Evolutionary conservation across 2,888 invertebrate genomes (phyloP).

Genomic region (Volucella inanis): DNA sequence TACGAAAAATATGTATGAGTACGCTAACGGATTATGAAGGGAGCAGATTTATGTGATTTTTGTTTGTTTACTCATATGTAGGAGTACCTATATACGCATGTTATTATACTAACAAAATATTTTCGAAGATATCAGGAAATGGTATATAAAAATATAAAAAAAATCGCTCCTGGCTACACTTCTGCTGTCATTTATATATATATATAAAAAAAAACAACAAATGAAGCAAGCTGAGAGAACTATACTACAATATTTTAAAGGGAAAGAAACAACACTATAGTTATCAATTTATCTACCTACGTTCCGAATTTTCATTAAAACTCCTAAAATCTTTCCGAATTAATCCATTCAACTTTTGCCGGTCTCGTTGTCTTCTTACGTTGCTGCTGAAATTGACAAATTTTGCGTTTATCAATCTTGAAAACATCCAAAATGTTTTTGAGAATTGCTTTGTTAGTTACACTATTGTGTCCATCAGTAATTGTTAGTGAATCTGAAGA

Average conservation of each 20-base stretch:
- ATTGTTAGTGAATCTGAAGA: slow-evolving; percentile 74
- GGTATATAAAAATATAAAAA: no score
- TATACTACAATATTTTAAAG: no score
- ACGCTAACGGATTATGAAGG: no score
- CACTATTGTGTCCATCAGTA: slow-evolving; percentile 52
- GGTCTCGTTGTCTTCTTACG: slow-evolving; percentile 17
- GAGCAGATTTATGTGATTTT: background rate
- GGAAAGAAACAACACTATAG: no score
- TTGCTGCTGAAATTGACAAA: background rate
- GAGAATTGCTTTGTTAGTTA: slow-evolving; percentile 32
- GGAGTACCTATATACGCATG: no score
- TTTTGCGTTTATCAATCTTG: background rate
- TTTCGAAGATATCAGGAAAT: no score
- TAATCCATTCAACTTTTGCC: slow-evolving; percentile 46
- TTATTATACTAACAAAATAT: no score
- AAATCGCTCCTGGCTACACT: no score
- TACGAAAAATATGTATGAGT: no score
- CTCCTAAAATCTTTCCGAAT: slow-evolving; percentile 35
- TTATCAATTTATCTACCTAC: background rate
- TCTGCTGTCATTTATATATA: no score
- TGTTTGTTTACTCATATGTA: background rate
- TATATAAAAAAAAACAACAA: no score
- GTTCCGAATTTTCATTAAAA: slow-evolving; percentile 30
- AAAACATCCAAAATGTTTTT: slow-evolving; percentile 32
- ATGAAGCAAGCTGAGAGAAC: no score